Base-by-base conservation (phyloP, 2,113 vertebrate genomes). In the Dicerorhinus sumatrensis region DNA sequence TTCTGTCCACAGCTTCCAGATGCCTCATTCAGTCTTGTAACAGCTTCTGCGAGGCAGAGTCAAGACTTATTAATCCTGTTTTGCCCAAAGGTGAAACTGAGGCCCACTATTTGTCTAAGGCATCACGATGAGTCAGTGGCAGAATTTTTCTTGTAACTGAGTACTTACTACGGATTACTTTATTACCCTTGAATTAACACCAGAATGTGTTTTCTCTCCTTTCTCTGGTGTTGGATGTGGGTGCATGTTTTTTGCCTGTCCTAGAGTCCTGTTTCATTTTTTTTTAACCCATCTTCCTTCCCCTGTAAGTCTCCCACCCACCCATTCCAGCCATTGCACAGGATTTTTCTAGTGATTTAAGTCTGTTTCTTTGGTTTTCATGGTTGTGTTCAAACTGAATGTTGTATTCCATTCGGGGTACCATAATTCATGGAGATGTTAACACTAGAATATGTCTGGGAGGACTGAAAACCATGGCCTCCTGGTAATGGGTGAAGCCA, bases 151-250 rank as follows among this genome's bases (percentile, higher is more conserved):
- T 87, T 79, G 14, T 6, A 67, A 48, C 62, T 46, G 72, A 85
- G 17, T 39, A 77, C 31, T 81, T 76, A 65, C 18, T 48, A 17
- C 51, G 7, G 46, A 29, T 80, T 63, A 82, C 17, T 81, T 90
- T 75, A 20, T 77, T 87, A 89, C 88, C 14, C 92, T 96, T 96
- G 97, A 97, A 92, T 98, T 98, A 96, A 98, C 97, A 98, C 98
- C 98, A 98, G 97, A 89, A 91, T 96, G 72, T 85, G 0, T 98
- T 82, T 84, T 73, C 48, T 81, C 33, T 62, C 91, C n/a, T 46
- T 65, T 67, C 65, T 86, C 36, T 96, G 86, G 42, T 65, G 70
- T 93, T 95, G 76, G 79, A 85, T 93, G 14, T 48, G 33, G 18
- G 46, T 97, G 97, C 98, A 97, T 98, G 97, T 67, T 82, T 88